Evolutionary conservation across 2,797 vertebrate species (phyloP).

Genomic region (Psittacula derbiana): DNA sequence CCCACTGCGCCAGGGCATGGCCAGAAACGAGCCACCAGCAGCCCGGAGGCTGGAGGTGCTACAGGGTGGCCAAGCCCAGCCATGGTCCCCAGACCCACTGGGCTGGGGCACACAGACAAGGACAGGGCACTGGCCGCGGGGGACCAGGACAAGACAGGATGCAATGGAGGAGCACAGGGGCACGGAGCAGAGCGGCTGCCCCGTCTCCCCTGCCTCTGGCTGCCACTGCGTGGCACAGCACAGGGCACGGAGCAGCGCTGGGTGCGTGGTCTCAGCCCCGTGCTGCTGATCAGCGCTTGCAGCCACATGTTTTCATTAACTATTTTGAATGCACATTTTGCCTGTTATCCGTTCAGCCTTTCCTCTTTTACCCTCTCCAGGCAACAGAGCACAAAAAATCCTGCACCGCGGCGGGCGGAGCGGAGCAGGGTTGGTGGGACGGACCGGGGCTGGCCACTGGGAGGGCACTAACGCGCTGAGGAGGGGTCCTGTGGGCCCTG

Average conservation of each 20-base stretch:
- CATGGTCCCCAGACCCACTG: not conserved
- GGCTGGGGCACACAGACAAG: not conserved
- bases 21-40: too few relatives aligned
- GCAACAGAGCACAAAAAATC: constrained; percentile 16
- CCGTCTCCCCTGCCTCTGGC: accelerated
- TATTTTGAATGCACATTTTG: constrained; percentile 63
- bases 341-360: not conserved
- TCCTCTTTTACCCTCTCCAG: constrained; percentile 40
- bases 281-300: not conserved
- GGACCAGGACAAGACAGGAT: not conserved
- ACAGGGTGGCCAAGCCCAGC: accelerated
- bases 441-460: not conserved
- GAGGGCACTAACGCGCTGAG: not conserved
- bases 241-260: not conserved
- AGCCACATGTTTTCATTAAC: constrained; percentile 64
- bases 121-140: not conserved
- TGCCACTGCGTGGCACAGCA: not conserved
- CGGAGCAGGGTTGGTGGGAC: not conserved
- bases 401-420: not conserved
- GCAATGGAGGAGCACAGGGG: not conserved
- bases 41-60: not conserved
- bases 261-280: not conserved
- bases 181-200: accelerated
- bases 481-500: constrained; percentile 32
- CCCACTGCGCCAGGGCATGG: accelerated